A percentile compares a stretch with the other conserved stretches of the same genome.
These are phyloP conservation scores for Zaprionus inermis DNA, from an alignment of 1,140 invertebrate species.

Conservation along the genomic window DNA sequence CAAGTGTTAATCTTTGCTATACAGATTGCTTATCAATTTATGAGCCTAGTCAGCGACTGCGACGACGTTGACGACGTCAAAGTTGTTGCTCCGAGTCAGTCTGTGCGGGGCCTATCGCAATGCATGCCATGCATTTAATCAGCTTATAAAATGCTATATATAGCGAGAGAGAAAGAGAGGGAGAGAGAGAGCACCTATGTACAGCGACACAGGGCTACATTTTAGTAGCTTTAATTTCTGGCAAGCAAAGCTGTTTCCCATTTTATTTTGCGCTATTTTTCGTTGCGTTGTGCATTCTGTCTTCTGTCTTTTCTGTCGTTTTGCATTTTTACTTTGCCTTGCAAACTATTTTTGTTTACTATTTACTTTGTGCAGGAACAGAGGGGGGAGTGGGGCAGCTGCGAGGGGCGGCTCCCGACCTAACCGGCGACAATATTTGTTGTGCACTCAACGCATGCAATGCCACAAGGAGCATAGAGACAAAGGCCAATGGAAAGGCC, in stretches of 20 bases:
- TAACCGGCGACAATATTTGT: conserved; percentile 82
- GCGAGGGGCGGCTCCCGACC: conserved; percentile 59
- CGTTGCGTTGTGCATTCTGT: conserved; percentile 52
- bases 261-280: conserved; percentile 71
- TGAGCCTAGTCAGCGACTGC: conserved; percentile 21
- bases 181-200: not conserved
- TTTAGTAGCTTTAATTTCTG: conserved; percentile 71
- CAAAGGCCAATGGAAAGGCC: conserved; percentile 70
- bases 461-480: conserved; percentile 44
- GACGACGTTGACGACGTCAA: conserved; percentile 19
- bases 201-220: conserved; percentile 35
- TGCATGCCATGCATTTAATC: conserved; percentile 64
- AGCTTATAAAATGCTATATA: conserved; percentile 58
- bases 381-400: not conserved
- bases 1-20: conserved; percentile 52
- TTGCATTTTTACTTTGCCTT: conserved; percentile 77
- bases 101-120: conserved; percentile 42
- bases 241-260: conserved; percentile 62
- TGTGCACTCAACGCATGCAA: conserved; percentile 67
- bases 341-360: conserved; percentile 82
- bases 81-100: conserved; percentile 27
- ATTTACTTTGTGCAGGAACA: conserved; percentile 68
- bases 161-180: not conserved
- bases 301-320: conserved; percentile 51
- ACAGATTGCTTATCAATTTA: conserved; percentile 76